Base-by-base conservation (phyloP, 2,888 invertebrate species). In the Troides aeacus region DNA sequence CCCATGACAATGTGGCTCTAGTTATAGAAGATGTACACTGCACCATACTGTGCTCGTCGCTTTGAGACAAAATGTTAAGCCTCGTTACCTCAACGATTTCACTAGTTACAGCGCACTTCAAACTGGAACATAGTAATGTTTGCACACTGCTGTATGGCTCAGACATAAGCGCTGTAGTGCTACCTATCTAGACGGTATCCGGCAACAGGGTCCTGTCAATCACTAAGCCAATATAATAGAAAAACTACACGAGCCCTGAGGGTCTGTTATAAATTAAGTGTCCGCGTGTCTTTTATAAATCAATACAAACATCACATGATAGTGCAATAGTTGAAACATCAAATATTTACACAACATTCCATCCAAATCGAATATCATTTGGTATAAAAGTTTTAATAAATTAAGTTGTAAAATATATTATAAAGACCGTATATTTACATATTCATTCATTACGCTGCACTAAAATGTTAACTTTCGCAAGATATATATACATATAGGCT, bases 301-400 rank as follows among this genome's bases (percentile, higher is more conserved):
- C 46, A 62, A 62, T 36, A 53, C 53, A n/a, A 64, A 78, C 77
- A 83, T 83, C 81, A 84, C 79, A 83, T 77, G 68, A 79, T 6
- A 78, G 84, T 78, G 79, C 80, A 75, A 62, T 68, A 12, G 24
- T 58, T 61, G 15, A 42, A 50, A 69, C 71, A 74, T 76, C 73
- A 73, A 73, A 77, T 84, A 87, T 85, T 84, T 81, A 85, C 10
- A 39, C 82, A 84, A 78, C 75, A 66, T 64, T 68, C 69, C 72
- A 72, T 71, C 67, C 68, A 73, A 74, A 67, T 65, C 68, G 69
- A 76, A 79, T 78, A 78, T 78, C 73, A 72, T 76, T 75, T 75
- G 75, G 76, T 76, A 77, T 68, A 77, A 18, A 66, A 77, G 77
- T 71, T 30, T 63, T 57, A 74, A 73, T 73, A 73, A 71, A 72